Conservation (phyloP, 2,888 invertebrate genomes). For the Capitulum mitella region DNA sequence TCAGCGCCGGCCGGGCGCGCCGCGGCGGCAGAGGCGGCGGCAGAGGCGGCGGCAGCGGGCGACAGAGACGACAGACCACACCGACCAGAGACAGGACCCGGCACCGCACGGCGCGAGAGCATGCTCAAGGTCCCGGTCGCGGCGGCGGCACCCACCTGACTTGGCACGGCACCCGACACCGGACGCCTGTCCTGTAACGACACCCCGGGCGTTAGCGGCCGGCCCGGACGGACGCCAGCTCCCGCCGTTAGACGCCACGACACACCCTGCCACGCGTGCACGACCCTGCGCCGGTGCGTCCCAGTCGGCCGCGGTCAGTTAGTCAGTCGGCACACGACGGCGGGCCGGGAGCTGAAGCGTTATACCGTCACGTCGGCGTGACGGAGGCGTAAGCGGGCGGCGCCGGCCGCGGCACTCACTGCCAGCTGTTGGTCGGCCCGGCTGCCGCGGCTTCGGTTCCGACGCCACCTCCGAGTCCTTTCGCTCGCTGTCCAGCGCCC, state of each 20-base stretch:
- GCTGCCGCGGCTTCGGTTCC: not conserved
- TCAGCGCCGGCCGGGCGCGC: not conserved
- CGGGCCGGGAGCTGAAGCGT: too few relatives aligned
- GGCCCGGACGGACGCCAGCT: too few relatives aligned
- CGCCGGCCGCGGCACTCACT: not conserved
- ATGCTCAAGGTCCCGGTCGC: not conserved
- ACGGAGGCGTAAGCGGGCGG: not conserved
- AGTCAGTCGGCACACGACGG: too few relatives aligned
- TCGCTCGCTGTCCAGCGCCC: constrained; percentile 27
- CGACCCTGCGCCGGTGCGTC: not conserved
- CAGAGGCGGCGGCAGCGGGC: not conserved
- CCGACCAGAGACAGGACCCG: not conserved
- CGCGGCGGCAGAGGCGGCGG: not conserved
- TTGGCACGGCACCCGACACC: not conserved
- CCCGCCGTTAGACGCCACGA: too few relatives aligned
- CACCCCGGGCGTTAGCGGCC: too few relatives aligned
- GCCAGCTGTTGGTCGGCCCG: not conserved
- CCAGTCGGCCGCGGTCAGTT: too few relatives aligned
- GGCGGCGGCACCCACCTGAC: constrained; percentile 5
- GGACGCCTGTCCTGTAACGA: not conserved
- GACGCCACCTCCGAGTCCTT: not conserved
- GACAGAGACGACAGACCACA: not conserved
- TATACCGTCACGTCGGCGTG: too few relatives aligned
- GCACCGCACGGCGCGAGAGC: not conserved
- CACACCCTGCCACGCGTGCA: not conserved